Conservation (phyloP, 2,113 vertebrate genomes). For the Meriones unguiculatus region DNA sequence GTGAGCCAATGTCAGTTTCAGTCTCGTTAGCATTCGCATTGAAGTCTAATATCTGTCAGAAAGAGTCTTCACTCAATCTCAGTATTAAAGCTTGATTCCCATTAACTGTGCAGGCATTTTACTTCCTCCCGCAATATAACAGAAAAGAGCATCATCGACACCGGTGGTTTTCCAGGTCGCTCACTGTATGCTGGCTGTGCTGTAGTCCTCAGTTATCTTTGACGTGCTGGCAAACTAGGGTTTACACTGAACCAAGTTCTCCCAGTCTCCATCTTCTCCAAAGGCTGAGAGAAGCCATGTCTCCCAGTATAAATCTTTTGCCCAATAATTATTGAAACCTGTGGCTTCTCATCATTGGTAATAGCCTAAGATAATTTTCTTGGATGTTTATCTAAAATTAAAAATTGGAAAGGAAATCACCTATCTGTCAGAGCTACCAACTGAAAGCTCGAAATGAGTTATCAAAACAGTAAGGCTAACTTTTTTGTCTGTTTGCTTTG, state of each 20-base stretch:
- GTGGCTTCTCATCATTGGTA: neutral
- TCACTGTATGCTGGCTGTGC: neutral
- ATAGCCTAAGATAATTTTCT: constrained; percentile 6
- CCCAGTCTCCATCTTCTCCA: neutral
- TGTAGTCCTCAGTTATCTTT: constrained; percentile 7
- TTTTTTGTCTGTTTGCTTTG: neutral
- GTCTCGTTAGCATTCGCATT: constrained; percentile 32
- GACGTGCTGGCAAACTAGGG: constrained; percentile 33
- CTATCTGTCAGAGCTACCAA: neutral
- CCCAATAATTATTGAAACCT: neutral
- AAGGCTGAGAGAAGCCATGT: neutral
- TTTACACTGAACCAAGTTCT: neutral
- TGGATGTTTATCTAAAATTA: constrained; percentile 38
- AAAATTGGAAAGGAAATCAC: constrained; percentile 37
- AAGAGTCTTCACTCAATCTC: neutral
- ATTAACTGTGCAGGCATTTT: constrained; percentile 23
- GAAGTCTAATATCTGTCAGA: constrained; percentile 43
- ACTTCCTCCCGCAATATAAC: neutral
- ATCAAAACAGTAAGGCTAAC: neutral
- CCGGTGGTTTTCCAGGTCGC: neutral
- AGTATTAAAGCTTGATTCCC: constrained; percentile 3
- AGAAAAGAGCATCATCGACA: neutral
- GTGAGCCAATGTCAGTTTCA: neutral
- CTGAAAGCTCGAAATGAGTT: constrained; percentile 7
- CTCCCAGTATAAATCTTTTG: neutral